Conservation (phyloP, 2,888 invertebrate genomes). For the Thelaira solivaga region DNA sequence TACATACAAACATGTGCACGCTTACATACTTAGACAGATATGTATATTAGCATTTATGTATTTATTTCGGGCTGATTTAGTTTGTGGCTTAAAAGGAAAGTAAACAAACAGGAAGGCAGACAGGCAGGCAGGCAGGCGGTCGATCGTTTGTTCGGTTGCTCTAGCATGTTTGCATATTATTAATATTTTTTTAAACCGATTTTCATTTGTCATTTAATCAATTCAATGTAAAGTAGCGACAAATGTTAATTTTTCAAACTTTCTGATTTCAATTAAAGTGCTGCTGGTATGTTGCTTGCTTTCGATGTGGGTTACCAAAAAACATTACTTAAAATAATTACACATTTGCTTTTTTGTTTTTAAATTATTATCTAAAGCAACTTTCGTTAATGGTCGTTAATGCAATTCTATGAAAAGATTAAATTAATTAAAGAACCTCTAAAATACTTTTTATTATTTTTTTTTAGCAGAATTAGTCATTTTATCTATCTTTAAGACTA, state of each 20-base stretch:
- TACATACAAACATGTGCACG: conserved; percentile 10
- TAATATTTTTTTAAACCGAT: conserved; percentile 16
- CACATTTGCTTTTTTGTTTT: too few relatives aligned
- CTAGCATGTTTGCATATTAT: conserved; percentile 51
- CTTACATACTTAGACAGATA: not conserved
- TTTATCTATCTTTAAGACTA: too few relatives aligned
- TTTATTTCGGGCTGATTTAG: conserved; percentile 57
- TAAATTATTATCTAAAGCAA: too few relatives aligned
- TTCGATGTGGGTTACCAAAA: conserved; percentile 22
- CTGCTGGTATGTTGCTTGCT: not conserved
- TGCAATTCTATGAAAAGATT: too few relatives aligned
- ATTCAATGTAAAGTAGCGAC: conserved; percentile 50
- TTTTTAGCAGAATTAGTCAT: too few relatives aligned
- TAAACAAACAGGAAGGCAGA: conserved; percentile 42
- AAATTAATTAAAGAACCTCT: too few relatives aligned
- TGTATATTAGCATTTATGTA: conserved; percentile 29
- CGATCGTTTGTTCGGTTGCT: too few relatives aligned
- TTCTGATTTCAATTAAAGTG: conserved; percentile 47
- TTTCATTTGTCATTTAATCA: conserved; percentile 61
- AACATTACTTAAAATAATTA: too few relatives aligned
- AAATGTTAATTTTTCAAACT: conserved; percentile 56
- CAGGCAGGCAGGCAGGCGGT: too few relatives aligned
- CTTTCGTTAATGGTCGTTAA: too few relatives aligned
- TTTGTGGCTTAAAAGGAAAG: conserved; percentile 60
- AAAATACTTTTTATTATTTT: too few relatives aligned